These are phyloP conservation scores for Heliconius sara DNA, from an alignment of 2,888 invertebrate genomes.

Conservation along the genomic window DNA sequence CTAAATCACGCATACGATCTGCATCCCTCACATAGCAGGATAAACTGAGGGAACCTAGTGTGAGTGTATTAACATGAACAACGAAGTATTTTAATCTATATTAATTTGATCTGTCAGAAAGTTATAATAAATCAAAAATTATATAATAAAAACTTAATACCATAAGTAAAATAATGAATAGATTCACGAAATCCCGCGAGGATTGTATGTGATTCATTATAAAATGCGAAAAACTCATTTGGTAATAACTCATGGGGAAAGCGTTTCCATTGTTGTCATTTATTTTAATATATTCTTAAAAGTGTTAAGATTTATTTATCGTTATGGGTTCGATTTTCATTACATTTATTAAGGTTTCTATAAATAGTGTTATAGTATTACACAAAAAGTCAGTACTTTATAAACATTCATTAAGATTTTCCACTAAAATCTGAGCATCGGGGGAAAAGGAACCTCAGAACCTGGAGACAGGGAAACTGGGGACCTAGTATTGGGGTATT, in stretches of 20 bases:
- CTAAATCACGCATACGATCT: too few relatives aligned
- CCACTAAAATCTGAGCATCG: too few relatives aligned
- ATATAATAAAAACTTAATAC: slow-evolving; percentile 25
- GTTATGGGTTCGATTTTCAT: background rate
- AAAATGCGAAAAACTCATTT: slow-evolving; percentile 49
- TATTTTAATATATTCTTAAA: background rate
- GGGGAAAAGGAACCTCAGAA: too few relatives aligned
- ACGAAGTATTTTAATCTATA: background rate
- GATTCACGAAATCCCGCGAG: slow-evolving; percentile 37
- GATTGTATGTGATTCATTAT: slow-evolving; percentile 47
- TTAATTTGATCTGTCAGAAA: background rate
- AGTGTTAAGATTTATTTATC: background rate
- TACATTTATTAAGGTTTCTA: background rate
- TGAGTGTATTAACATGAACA: too few relatives aligned
- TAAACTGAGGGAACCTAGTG: too few relatives aligned
- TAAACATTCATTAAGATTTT: too few relatives aligned
- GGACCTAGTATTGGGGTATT: too few relatives aligned
- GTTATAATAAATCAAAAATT: slow-evolving; percentile 9
- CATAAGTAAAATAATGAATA: slow-evolving; percentile 32
- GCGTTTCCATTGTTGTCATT: slow-evolving; percentile 36
- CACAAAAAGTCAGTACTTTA: too few relatives aligned
- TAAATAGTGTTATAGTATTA: too few relatives aligned
- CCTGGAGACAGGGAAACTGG: too few relatives aligned
- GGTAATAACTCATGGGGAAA: slow-evolving; percentile 45
- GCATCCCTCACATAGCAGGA: too few relatives aligned